Evolutionary conservation across 2,113 vertebrate species (phyloP), one percentile per base, ranked within the genome.

Genomic region (Sinocyclocheilus maitianheensis): DNA sequence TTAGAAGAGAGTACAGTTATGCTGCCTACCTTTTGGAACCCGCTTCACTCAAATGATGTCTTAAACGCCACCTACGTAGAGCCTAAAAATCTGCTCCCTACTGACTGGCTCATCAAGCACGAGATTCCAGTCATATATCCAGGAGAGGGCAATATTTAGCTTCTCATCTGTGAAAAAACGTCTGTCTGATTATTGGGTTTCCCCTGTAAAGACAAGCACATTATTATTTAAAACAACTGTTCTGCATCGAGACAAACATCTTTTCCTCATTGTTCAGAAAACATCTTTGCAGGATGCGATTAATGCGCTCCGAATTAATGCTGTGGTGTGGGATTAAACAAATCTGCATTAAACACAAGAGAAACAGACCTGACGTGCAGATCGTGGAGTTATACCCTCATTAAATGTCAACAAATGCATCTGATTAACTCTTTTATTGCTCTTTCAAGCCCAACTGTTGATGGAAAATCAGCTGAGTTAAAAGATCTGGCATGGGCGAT

Each of bases 71-170:
- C 53, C 30, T 60, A 37, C 8, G 1, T n/a, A 37, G 76, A 37
- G 12, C 8, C 18, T 60, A 20, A 55, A n/a, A 12, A 58, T 55
- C 22, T 46, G 40, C 34, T 55, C 5, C 71, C 34, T 40, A 62
- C 60, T 3, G 46, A 43, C 53, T 71, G 3, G 12, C 60, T 48
- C 69, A 58, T 16, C 22, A 20, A 6, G 46, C 22, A 14, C 1
- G 8, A 16, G 62, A 67, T 63, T 83, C 20, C 74, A 43, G 40
- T 51, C 63, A 30, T 11, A 86, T 20, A 81, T 84, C 89, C 89
- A 90, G 87, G 22, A 90, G 89, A 90, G 85, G 89, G 87, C 89
- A 88, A 83, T 85, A 67, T 90, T 90, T 86, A 87, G 76, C 89
- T 90, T 85, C 65, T 62, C 20, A 86, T 82, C 63, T 13, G 62